These are phyloP conservation scores for Diarsia rubi DNA, from an alignment of 2,888 invertebrate genomes.

Conservation along the genomic window DNA sequence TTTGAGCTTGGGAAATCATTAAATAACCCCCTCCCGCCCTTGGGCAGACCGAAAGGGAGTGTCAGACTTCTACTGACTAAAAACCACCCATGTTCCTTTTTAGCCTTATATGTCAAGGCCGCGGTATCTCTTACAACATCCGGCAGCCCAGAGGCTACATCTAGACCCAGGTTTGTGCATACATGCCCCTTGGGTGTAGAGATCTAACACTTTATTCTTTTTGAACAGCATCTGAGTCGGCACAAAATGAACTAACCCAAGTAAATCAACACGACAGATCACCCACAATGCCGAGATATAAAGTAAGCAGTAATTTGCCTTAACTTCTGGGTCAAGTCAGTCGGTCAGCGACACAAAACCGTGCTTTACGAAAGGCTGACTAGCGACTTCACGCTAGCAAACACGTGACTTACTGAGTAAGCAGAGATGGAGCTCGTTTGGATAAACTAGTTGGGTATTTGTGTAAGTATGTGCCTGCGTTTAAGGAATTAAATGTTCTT, in stretches of 20 bases:
- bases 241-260: not conserved
- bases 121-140: no score
- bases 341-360: conserved; percentile 46
- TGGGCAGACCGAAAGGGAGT: no score
- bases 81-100: no score
- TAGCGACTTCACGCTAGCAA: conserved; percentile 28
- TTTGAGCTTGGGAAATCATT: no score
- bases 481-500: not conserved
- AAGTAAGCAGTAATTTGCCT: conserved; percentile 41
- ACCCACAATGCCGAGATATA: not conserved
- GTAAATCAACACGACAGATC: not conserved
- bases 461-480: not conserved
- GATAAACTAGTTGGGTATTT: not conserved
- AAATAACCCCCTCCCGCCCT: no score
- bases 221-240: not conserved
- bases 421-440: not conserved
- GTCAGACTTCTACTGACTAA: no score
- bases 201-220: not conserved
- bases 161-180: not conserved
- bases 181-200: no score
- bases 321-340: conserved; percentile 39
- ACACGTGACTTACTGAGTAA: conserved; percentile 29
- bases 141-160: no score
- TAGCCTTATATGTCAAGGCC: no score
- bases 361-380: conserved; percentile 36